Evolutionary conservation across 2,113 vertebrate species (phyloP).

Genomic region (Tupaia tana): DNA sequence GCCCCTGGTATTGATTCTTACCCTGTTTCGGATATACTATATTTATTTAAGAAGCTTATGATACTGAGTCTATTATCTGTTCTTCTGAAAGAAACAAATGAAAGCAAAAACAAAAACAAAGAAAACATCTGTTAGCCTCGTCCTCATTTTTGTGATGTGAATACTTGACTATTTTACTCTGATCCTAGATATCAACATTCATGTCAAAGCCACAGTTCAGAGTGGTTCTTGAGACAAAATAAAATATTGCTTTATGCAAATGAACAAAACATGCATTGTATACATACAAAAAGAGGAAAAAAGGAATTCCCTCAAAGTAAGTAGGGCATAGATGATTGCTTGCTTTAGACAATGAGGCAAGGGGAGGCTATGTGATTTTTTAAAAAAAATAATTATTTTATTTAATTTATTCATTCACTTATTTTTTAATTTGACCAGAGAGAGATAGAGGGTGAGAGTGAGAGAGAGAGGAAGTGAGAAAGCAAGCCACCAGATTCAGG

Average conservation of each 20-base stretch:
- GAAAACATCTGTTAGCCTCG: background rate
- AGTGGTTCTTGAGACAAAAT: slow-evolving; percentile 1
- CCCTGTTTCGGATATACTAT: background rate
- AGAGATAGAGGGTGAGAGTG: no score
- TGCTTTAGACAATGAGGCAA: background rate
- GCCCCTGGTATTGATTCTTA: background rate
- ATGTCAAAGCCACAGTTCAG: background rate
- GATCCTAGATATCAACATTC: background rate
- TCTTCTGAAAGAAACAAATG: background rate
- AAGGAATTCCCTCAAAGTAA: background rate
- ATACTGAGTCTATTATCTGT: background rate
- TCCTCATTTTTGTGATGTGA: background rate
- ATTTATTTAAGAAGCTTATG: background rate
- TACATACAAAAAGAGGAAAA: background rate
- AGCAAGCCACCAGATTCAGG: no score
- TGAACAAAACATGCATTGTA: background rate
- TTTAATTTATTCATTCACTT: no score
- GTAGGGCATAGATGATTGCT: background rate
- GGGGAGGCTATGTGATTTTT: background rate
- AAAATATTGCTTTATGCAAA: background rate
- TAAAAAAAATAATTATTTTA: no score
- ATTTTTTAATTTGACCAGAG: no score
- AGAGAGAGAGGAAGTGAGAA: no score
- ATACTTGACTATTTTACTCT: background rate
- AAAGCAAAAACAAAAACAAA: background rate